Conservation (phyloP, 2,797 vertebrate species). For the Setipinna tenuifilis region DNA sequence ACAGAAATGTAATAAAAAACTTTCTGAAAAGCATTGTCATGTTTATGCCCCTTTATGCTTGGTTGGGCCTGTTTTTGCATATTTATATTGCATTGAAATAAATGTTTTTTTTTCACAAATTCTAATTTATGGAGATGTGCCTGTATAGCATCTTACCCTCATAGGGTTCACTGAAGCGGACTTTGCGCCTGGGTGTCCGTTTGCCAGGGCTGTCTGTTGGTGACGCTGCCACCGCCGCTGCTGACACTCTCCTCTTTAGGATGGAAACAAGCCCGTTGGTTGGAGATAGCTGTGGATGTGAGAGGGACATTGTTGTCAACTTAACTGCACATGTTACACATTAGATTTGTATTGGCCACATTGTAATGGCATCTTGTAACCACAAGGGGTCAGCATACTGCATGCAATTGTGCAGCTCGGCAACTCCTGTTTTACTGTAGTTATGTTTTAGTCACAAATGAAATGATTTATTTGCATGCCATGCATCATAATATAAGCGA, state of each 20-base stretch:
- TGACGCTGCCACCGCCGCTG: slow-evolving; percentile 77
- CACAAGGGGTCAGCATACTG: slow-evolving; percentile 47
- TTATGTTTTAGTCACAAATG: not conserved
- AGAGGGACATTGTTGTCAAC: not conserved
- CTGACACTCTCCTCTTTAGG: slow-evolving; percentile 83
- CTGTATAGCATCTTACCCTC: slow-evolving; percentile 76
- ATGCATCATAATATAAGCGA: not conserved
- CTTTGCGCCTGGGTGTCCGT: slow-evolving; percentile 83
- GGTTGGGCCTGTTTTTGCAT: too few relatives aligned
- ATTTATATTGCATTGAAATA: too few relatives aligned
- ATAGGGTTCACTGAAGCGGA: slow-evolving; percentile 90
- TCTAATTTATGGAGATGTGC: too few relatives aligned
- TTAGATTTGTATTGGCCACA: not conserved
- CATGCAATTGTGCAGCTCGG: not conserved
- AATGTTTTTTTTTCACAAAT: too few relatives aligned
- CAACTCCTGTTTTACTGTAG: not conserved
- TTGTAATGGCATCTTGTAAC: slow-evolving; percentile 34
- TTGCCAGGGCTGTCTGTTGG: slow-evolving; percentile 61
- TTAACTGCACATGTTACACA: not conserved
- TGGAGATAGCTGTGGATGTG: slow-evolving; percentile 74
- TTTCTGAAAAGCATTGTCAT: too few relatives aligned
- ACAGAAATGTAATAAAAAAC: too few relatives aligned
- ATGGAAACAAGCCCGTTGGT: slow-evolving; percentile 92
- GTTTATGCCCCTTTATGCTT: too few relatives aligned
- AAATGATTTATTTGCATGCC: too few relatives aligned